Base-by-base conservation (phyloP, 1,140 invertebrate species). In the Battus philenor region DNA sequence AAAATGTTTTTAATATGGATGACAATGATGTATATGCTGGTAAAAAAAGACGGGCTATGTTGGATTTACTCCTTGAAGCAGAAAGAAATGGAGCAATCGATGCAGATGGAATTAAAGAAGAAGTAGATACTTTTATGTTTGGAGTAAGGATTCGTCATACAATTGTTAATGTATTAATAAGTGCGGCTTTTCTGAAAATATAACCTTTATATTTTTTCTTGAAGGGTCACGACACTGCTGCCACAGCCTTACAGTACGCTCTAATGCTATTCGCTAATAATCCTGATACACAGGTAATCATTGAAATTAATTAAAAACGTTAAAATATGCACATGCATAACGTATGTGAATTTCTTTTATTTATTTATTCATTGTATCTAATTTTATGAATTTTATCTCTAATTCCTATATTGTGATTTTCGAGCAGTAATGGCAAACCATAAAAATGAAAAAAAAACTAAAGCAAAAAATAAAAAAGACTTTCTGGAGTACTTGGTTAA, bases 51-150 rank as follows among this genome's bases (percentile, higher is more conserved):
- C 64, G 92, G 5, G 93, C 94, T 2, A 94, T 97, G 85, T 74
- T 97, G 8, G 95, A 97, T 86, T 86, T 96, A 52, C 60, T 96
- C 5, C 75, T 96, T 22, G 49, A 88, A 59, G 87, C 87, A 7
- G 87, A 89, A 39, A 83, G 87, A 30, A 63, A 86, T 41, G 80
- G 88, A 9, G 34, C 59, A 4, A 89, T 89, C 36, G 88, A 87
- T 48, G 76, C 90, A 33, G 6, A 50, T 4, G 78, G 79, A 0
- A 90, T 95, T 6, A 64, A 88, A 45, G 90, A 93, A 75, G 91
- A 93, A 82, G 90, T 93, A 0, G 90, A 93, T 48, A 94, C 93
- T 0, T 93, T 94, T 62, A 92, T 93, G 89, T 94, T 94, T 83
- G 91, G 89, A 79, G 93, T 93, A 51, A 61, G 55, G 10, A 9